Evolutionary conservation across 2,797 vertebrate genomes (phyloP).

Genomic region (Otolemur crassicaudatus): DNA sequence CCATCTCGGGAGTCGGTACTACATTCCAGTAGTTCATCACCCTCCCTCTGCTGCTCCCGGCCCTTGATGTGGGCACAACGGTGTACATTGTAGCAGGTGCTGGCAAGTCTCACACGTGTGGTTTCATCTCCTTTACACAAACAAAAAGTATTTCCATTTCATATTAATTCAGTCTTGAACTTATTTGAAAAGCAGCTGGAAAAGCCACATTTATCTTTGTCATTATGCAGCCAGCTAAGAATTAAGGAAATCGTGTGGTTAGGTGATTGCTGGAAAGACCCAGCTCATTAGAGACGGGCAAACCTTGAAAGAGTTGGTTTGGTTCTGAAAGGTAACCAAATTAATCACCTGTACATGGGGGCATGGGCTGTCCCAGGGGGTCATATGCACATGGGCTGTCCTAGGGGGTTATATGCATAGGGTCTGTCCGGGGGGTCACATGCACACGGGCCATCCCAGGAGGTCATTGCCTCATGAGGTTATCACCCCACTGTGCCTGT

Average conservation of each 20-base stretch:
- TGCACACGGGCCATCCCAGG: not conserved
- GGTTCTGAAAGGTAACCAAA: constrained; percentile 65
- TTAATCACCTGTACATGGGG: constrained; percentile 66
- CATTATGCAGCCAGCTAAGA: constrained; percentile 70
- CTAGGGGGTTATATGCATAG: too few species aligned
- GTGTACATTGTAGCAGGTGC: constrained; percentile 50
- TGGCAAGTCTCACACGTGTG: constrained; percentile 43
- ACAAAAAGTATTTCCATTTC: constrained; percentile 68
- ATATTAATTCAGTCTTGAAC: constrained; percentile 72
- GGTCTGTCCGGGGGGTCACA: too few species aligned
- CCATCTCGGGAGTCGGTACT: not conserved
- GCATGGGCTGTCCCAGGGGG: not conserved
- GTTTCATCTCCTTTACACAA: constrained; percentile 45
- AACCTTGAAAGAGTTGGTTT: constrained; percentile 59
- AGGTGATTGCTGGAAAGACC: constrained; percentile 64
- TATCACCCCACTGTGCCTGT: constrained; percentile 67
- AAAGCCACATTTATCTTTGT: constrained; percentile 74
- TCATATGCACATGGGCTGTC: too few species aligned
- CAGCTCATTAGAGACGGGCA: constrained; percentile 70
- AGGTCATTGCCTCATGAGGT: constrained; percentile 52
- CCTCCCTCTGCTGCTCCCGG: not conserved
- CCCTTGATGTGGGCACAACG: not conserved
- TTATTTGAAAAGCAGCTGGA: constrained; percentile 73
- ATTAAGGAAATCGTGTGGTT: constrained; percentile 73
- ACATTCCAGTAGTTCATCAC: not conserved